These are phyloP conservation scores for Diorhabda carinulata DNA, from an alignment of 1,140 invertebrate species.

Conservation along the genomic window DNA sequence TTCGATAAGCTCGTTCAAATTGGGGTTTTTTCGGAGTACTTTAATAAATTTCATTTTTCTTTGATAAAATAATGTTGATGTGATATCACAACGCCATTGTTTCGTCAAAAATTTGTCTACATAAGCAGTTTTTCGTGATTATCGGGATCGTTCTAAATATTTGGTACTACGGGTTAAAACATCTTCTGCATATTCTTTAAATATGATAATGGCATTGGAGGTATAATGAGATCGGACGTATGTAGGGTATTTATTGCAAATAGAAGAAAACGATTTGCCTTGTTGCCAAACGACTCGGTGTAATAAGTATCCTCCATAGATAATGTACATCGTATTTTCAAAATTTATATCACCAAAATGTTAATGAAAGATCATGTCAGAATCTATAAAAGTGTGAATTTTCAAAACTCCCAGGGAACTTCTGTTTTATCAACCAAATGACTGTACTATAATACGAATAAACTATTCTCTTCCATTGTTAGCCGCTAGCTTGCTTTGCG, in stretches of 20 bases:
- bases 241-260: conserved; percentile 33
- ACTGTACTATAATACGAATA: too few species aligned
- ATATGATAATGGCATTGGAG: conserved; percentile 32
- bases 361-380: not conserved
- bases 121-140: not conserved
- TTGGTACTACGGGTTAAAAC: not conserved
- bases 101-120: not conserved
- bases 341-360: not conserved
- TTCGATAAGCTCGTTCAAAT: too few species aligned
- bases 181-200: conserved; percentile 27
- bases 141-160: not conserved
- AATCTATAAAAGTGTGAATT: too few species aligned
- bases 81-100: not conserved
- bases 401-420: too few species aligned
- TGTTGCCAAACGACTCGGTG: conserved; percentile 37
- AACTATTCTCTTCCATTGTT: too few species aligned
- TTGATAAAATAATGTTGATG: too few species aligned
- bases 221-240: conserved; percentile 36
- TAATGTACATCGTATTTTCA: conserved; percentile 29
- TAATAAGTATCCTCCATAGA: conserved; percentile 42
- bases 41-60: too few species aligned
- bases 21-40: too few species aligned
- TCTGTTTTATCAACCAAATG: too few species aligned
- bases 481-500: too few species aligned
- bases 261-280: conserved; percentile 40